Base-by-base conservation (phyloP, 2,888 invertebrate species). In the Drosophila neutralis region DNA sequence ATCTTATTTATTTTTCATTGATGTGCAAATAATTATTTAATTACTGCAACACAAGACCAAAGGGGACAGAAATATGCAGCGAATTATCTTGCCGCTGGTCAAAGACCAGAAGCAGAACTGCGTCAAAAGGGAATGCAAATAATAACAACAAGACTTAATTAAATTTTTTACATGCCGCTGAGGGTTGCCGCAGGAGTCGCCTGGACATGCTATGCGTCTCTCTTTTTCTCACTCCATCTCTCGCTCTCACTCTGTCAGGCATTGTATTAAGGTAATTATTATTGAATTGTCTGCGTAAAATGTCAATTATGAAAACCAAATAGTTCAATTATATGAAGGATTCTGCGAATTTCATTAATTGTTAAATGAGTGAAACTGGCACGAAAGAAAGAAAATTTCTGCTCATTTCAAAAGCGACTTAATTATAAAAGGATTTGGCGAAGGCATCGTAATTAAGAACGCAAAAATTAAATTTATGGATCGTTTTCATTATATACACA, bases 111-210 rank as follows among this genome's bases (percentile, higher is more conserved):
- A 45, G 45, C 45, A 27, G 49, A 18, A 31, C 68, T 60, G 2
- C 53, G 49, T 52, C 58, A 69, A 51, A 83, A 65, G 68, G 73
- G 86, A 87, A 87, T 86, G 88, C 77, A 83, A 87, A 86, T 83
- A 88, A 82, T 82, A 88, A 83, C 82, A 88, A 87, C 82, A 87
- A 83, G 84, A 82, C 87, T 86, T 88, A 87, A 87, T 87, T 88
- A 88, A 88, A 88, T 86, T 83, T 84, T 86, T 76, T 59, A 82
- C 84, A 79, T 84, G 75, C 78, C 78, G 58, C 58, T 62, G 74
- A 59, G 65, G 60, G 51, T 45, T 21, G 52, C 80, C 78, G 24
- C 80, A 78, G 69, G 73, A 82, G 38, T 21, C 31, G 27, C 48
- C 48, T 56, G 59, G 54, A 58, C 48, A 59, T 57, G 49, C 15